phyloP scores from a whole-genome alignment of 2,888 invertebrate species.

The Neoitamus cyanurus region DNA sequence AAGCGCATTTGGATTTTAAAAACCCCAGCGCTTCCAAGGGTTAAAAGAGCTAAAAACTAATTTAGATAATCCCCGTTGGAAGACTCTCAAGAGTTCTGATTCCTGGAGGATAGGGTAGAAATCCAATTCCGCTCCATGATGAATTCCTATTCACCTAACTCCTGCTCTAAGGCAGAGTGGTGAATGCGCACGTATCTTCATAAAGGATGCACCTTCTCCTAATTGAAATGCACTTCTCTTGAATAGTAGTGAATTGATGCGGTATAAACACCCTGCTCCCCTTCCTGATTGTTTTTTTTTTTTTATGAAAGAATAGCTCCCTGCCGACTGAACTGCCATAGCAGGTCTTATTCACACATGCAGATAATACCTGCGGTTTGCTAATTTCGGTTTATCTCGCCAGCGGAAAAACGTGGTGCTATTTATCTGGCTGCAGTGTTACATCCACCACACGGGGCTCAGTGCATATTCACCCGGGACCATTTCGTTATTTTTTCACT shows the following conservation, averaged over 20 bases:
- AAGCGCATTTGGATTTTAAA: not conserved
- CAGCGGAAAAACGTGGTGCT: not conserved
- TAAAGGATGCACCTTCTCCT: not conserved
- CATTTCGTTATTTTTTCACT: not conserved
- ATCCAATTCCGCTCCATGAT: constrained; percentile 18
- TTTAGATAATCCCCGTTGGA: constrained; percentile 1
- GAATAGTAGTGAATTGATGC: constrained; percentile 16
- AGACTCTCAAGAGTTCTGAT: not conserved
- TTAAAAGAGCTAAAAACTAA: constrained; percentile 7
- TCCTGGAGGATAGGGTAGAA: not conserved
- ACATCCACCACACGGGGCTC: not conserved
- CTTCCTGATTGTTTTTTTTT: constrained; percentile 11
- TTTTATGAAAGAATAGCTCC: not conserved
- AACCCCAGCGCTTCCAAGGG: not conserved
- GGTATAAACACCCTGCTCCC: constrained; percentile 13
- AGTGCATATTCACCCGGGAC: not conserved
- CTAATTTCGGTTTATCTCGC: not conserved
- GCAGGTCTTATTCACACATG: constrained; percentile 10
- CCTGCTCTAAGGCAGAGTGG: not conserved
- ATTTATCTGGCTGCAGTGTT: not conserved
- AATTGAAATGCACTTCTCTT: constrained; percentile 34
- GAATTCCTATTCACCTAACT: not conserved
- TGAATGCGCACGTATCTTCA: not conserved
- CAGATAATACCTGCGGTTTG: not conserved
- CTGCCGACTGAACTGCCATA: not conserved